phyloP scores from a whole-genome alignment of 2,888 invertebrate genomes.

The Cenopis cana region DNA sequence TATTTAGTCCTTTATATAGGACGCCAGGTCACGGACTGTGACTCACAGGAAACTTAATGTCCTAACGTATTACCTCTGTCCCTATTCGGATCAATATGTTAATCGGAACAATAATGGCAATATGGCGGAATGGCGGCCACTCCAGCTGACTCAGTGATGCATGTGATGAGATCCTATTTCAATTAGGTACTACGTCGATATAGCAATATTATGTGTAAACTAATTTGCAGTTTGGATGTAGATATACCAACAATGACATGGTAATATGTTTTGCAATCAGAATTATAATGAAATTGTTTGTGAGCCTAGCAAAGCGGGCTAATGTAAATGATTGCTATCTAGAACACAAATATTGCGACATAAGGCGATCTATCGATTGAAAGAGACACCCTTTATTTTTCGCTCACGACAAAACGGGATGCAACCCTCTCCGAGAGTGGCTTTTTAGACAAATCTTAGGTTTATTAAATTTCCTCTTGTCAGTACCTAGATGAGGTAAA shows the following conservation, averaged over 20 bases:
- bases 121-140: conserved; percentile 7
- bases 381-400: too few species aligned
- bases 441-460: too few species aligned
- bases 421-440: too few species aligned
- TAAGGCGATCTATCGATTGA: too few species aligned
- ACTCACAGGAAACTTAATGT: neutral
- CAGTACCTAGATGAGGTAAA: too few species aligned
- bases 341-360: too few species aligned
- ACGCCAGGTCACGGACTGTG: too few species aligned
- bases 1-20: too few species aligned
- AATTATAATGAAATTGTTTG: neutral
- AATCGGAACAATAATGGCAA: conserved; percentile 11
- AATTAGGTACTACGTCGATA: conserved; percentile 31
- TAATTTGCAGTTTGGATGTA: neutral
- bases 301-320: neutral
- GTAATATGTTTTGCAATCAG: neutral
- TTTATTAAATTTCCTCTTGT: too few species aligned
- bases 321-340: too few species aligned
- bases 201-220: conserved; percentile 12
- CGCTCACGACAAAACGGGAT: too few species aligned
- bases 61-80: neutral
- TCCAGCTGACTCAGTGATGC: conserved; percentile 22
- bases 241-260: neutral
- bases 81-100: conserved; percentile 14
- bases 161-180: conserved; percentile 33